These are phyloP conservation scores for Noturus placidus DNA, from an alignment of 2,113 vertebrate genomes.

Conservation along the genomic window DNA sequence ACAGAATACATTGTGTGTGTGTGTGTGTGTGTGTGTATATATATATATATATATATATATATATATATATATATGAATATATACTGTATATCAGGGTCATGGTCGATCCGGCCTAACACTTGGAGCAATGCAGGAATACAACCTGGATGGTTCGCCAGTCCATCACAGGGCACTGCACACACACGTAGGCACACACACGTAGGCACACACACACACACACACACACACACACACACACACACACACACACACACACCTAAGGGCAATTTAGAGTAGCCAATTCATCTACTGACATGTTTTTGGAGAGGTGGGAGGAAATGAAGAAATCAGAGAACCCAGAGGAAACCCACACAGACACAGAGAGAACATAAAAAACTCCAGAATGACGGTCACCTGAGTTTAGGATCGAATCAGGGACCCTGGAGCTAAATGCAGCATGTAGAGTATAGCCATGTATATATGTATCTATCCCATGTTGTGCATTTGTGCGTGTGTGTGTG, in stretches of 20 bases:
- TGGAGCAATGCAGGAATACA: background rate
- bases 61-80: too few relatives aligned
- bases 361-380: background rate
- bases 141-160: background rate
- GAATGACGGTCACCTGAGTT: background rate
- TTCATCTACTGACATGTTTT: background rate
- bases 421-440: background rate
- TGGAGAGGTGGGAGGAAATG: background rate
- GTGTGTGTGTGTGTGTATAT: slow-evolving; percentile 4
- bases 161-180: background rate
- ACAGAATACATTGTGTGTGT: slow-evolving; percentile 29
- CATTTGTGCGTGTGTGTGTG: slow-evolving; percentile 20
- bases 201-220: background rate
- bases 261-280: background rate
- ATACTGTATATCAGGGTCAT: background rate
- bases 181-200: background rate
- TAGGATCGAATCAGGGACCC: background rate
- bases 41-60: background rate
- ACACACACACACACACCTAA: background rate
- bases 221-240: background rate
- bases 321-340: background rate
- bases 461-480: background rate
- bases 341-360: background rate
- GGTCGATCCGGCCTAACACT: background rate
- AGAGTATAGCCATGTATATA: background rate